A percentile compares a stretch with the other conserved stretches of the same genome.
Conservation (phyloP, 1,140 invertebrate genomes). For the Drosophila mauritiana region DNA sequence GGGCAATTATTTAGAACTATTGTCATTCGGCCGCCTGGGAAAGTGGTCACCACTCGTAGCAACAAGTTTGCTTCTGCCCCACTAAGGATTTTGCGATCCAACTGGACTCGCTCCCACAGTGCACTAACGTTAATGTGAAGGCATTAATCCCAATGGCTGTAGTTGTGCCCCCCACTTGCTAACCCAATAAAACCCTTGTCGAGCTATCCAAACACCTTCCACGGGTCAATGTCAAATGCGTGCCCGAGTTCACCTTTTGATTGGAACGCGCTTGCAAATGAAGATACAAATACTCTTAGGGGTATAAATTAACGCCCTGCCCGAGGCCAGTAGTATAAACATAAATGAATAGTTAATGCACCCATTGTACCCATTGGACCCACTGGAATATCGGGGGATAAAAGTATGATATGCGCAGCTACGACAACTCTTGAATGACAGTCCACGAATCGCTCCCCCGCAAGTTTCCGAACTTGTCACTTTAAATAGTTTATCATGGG, state of each 20-base stretch:
- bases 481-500: slow-evolving; percentile 71
- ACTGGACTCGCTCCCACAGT: slow-evolving; percentile 29
- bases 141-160: slow-evolving; percentile 15
- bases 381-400: slow-evolving; percentile 10
- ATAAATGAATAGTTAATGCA: slow-evolving; percentile 42
- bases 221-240: slow-evolving; percentile 40
- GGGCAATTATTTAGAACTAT: slow-evolving; percentile 43
- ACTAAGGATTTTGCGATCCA: slow-evolving; percentile 5
- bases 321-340: slow-evolving; percentile 37
- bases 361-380: neutral
- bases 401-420: slow-evolving; percentile 26
- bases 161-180: neutral
- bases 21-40: slow-evolving; percentile 30
- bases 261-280: slow-evolving; percentile 43
- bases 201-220: slow-evolving; percentile 19
- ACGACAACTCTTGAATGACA: slow-evolving; percentile 18
- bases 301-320: slow-evolving; percentile 52
- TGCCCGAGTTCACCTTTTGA: slow-evolving; percentile 33
- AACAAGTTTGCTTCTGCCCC: slow-evolving; percentile 38
- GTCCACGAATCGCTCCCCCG: neutral
- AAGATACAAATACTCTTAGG: slow-evolving; percentile 57
- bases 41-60: slow-evolving; percentile 29
- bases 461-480: slow-evolving; percentile 23
- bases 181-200: neutral
- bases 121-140: slow-evolving; percentile 39